A percentile compares a stretch with the other conserved stretches of the same genome.
These are phyloP conservation scores for Cuculus canorus DNA, from an alignment of 2,797 vertebrate genomes.

Conservation along the genomic window DNA sequence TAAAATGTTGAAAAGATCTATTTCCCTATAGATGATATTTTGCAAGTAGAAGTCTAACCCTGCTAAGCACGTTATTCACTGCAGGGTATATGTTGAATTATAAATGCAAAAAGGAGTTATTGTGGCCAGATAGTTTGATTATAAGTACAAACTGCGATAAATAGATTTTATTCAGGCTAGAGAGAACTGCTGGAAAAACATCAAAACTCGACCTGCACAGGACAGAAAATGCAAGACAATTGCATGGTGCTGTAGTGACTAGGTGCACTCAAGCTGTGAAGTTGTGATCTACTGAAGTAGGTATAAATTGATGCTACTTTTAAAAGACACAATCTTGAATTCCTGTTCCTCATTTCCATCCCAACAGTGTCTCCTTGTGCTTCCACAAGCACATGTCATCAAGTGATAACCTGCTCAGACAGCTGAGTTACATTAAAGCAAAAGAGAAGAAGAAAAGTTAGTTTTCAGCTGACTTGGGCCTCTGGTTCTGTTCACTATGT, in stretches of 20 bases:
- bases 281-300: not conserved
- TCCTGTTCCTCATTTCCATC: not conserved
- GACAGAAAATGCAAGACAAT: not conserved
- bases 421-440: not conserved
- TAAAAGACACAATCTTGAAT: not conserved
- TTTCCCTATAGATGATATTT: not conserved
- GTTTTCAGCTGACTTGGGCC: not conserved
- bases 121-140: not conserved
- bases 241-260: rapidly evolving
- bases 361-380: not conserved
- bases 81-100: not conserved
- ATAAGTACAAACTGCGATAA: not conserved
- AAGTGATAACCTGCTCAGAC: not conserved
- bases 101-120: not conserved
- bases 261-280: not conserved
- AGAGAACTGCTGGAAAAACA: not conserved
- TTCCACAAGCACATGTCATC: not conserved
- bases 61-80: not conserved
- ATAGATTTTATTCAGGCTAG: not conserved
- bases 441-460: not conserved
- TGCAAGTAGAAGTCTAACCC: not conserved
- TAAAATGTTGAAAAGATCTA: not conserved
- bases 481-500: not conserved
- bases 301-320: not conserved
- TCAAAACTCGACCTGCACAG: not conserved